Conservation (phyloP, 2,888 invertebrate species). For the Drosophila longiperda region DNA sequence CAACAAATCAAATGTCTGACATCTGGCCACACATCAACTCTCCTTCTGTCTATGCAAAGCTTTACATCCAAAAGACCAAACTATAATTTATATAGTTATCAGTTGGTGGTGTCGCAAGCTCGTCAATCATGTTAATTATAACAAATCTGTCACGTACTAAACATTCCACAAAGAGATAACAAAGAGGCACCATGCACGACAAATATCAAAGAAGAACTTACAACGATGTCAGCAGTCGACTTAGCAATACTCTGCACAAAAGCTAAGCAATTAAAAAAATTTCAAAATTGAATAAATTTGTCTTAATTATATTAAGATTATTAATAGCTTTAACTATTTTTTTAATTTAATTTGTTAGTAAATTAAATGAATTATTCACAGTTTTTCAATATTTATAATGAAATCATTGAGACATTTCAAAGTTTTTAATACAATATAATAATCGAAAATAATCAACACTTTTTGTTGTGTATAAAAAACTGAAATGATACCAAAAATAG, state of each 20-base stretch:
- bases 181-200: slow-evolving; percentile 23
- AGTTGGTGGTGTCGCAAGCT: slow-evolving; percentile 53
- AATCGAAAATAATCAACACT: neutral
- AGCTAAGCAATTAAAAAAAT: neutral
- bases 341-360: neutral
- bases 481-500: slow-evolving; percentile 27
- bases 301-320: neutral
- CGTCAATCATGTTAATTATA: slow-evolving; percentile 74
- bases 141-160: slow-evolving; percentile 71
- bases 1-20: slow-evolving; percentile 37
- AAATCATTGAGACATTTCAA: neutral
- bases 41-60: neutral
- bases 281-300: neutral
- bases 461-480: neutral
- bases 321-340: neutral
- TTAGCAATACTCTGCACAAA: slow-evolving; percentile 3
- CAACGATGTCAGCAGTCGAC: neutral
- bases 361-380: neutral
- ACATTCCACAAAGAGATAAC: slow-evolving; percentile 51
- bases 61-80: slow-evolving; percentile 9
- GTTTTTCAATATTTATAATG: neutral
- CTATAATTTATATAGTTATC: slow-evolving; percentile 34
- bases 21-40: slow-evolving; percentile 21
- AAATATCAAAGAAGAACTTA: neutral
- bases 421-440: neutral